Percentiles rank a stretch among this genome's conserved stretches.
phyloP scores from a whole-genome alignment of 37 sponge, comb jelly and placozoan genomes.

The Beroe ovata region DNA sequence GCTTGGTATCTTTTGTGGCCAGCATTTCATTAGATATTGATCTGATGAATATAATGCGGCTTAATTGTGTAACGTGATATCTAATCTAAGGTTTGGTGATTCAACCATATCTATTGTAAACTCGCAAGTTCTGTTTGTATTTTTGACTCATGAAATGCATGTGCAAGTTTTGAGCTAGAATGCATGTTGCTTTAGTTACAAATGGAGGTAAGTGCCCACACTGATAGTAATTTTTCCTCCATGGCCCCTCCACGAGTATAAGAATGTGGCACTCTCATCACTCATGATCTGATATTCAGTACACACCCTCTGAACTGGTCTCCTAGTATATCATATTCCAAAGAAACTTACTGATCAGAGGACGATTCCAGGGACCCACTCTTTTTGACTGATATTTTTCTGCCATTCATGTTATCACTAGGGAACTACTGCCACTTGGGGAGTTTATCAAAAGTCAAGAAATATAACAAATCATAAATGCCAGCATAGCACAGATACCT shows the following conservation, averaged over 20 bases:
- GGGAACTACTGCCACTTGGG: too few relatives aligned
- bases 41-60: background rate
- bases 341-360: constrained; percentile 49
- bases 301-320: too few relatives aligned
- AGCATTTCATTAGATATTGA: constrained; percentile 8
- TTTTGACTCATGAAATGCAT: background rate
- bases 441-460: too few relatives aligned
- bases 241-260: too few relatives aligned
- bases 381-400: constrained; percentile 7
- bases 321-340: background rate
- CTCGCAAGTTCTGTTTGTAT: background rate
- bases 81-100: background rate
- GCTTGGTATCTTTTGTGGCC: background rate
- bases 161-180: background rate
- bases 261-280: too few relatives aligned
- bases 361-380: constrained; percentile 52
- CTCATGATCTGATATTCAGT: background rate
- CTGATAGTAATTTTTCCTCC: too few relatives aligned
- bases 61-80: background rate
- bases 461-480: too few relatives aligned
- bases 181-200: background rate
- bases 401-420: background rate
- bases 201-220: background rate
- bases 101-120: background rate
- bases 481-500: too few relatives aligned